phyloP scores from a whole-genome alignment of 2,113 vertebrate genomes.

The Perca flavescens region DNA sequence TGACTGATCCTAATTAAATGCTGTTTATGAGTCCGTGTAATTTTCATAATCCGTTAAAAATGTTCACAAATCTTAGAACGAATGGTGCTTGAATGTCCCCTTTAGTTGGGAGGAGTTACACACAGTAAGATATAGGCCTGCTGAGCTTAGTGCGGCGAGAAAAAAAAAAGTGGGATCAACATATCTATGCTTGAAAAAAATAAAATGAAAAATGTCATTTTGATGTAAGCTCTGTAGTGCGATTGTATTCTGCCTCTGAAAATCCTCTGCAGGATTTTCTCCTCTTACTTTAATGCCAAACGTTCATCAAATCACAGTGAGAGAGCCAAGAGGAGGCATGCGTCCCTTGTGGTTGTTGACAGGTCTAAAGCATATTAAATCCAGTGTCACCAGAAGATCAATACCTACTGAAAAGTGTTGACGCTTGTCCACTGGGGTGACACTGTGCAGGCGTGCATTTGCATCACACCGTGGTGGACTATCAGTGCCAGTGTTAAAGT shows the following conservation, averaged over 20 bases:
- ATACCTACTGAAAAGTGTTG: conserved; percentile 71
- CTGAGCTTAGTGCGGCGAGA: not conserved
- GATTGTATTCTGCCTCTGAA: not conserved
- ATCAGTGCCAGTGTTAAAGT: conserved; percentile 52
- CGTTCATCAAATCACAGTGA: conserved; percentile 22
- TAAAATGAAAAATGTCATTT: not conserved
- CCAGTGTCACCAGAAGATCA: conserved; percentile 74
- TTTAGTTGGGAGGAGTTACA: not conserved
- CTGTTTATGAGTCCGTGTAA: not conserved
- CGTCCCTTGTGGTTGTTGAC: conserved; percentile 58
- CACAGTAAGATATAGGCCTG: not conserved
- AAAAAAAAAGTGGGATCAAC: not conserved
- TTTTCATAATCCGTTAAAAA: not conserved
- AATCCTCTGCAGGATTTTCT: conserved; percentile 35
- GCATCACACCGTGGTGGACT: conserved; percentile 56
- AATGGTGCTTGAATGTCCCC: not conserved
- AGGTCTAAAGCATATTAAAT: conserved; percentile 77
- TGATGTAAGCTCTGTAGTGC: not conserved
- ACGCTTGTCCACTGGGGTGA: conserved; percentile 61
- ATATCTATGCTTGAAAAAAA: not conserved
- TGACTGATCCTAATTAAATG: not conserved
- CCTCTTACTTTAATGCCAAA: conserved; percentile 28
- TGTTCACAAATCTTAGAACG: not conserved
- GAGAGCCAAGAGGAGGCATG: conserved; percentile 14
- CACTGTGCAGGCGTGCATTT: conserved; percentile 64